Evolutionary conservation across 2,797 vertebrate species (phyloP).

Genomic region (Hyperoplus lanceolatus): DNA sequence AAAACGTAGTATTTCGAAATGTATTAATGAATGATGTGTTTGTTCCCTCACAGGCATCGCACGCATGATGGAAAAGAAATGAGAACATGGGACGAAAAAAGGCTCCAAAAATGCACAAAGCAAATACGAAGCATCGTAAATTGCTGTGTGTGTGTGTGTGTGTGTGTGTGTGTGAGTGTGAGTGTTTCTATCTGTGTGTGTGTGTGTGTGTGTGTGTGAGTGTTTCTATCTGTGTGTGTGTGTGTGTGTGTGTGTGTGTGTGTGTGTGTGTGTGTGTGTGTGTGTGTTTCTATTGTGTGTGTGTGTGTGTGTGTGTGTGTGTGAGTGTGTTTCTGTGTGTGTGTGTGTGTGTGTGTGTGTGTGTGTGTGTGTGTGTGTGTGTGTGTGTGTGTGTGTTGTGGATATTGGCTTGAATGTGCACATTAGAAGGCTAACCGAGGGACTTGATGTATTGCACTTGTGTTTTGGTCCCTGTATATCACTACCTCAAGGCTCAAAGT

Average conservation of each 20-base stretch:
- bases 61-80: constrained; percentile 55
- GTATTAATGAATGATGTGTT: constrained; percentile 4
- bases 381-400: constrained; percentile 3
- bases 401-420: too few species aligned
- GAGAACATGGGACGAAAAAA: constrained; percentile 15
- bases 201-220: constrained; percentile 4
- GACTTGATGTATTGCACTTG: too few species aligned
- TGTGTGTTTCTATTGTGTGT: too few species aligned
- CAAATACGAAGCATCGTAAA: constrained; percentile 1
- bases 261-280: constrained; percentile 16
- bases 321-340: not conserved
- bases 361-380: constrained; percentile 15
- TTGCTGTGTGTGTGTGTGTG: not conserved
- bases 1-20: not conserved
- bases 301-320: not conserved
- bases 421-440: too few species aligned
- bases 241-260: constrained; percentile 11
- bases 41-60: constrained; percentile 64
- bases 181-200: constrained; percentile 10
- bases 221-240: not conserved
- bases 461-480: too few species aligned
- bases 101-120: constrained; percentile 41
- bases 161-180: constrained; percentile 17
- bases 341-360: not conserved
- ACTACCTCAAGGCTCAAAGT: too few species aligned